Evolutionary conservation across 2,888 invertebrate species (phyloP).

Genomic region (Lepidocyrtoides sp.): DNA sequence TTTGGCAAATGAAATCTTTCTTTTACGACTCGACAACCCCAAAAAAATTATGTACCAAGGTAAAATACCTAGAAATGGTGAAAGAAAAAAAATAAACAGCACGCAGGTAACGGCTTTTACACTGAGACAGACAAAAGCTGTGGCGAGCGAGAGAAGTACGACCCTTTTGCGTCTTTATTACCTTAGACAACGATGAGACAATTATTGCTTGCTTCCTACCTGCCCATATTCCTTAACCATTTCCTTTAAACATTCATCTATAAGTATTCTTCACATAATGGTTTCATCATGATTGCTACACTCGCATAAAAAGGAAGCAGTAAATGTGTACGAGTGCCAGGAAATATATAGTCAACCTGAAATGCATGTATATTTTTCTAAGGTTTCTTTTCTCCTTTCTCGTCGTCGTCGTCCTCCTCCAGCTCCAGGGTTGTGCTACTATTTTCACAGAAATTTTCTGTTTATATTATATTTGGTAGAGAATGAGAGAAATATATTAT

Average conservation of each 20-base stretch:
- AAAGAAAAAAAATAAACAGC: too few relatives aligned
- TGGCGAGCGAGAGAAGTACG: neutral
- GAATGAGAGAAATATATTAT: too few relatives aligned
- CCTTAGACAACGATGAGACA: slow-evolving; percentile 9
- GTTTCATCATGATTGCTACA: neutral
- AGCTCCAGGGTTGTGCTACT: too few relatives aligned
- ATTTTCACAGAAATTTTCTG: too few relatives aligned
- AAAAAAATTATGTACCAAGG: neutral
- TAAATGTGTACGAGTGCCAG: too few relatives aligned
- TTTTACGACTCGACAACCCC: neutral
- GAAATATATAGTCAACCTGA: too few relatives aligned
- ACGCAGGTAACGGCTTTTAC: neutral
- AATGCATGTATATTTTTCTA: slow-evolving; percentile 49
- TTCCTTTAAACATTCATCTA: neutral
- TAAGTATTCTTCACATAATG: neutral
- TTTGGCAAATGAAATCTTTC: neutral
- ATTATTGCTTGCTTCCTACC: slow-evolving; percentile 59
- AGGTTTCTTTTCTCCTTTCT: slow-evolving; percentile 40
- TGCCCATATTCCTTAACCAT: neutral
- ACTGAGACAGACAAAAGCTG: neutral
- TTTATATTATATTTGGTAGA: too few relatives aligned
- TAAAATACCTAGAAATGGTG: too few relatives aligned
- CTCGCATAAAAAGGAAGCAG: neutral
- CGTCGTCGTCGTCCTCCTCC: too few relatives aligned
- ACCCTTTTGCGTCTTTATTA: neutral